Conservation (phyloP, 2,888 invertebrate species). For the Chaetogeoica ovagalla region DNA sequence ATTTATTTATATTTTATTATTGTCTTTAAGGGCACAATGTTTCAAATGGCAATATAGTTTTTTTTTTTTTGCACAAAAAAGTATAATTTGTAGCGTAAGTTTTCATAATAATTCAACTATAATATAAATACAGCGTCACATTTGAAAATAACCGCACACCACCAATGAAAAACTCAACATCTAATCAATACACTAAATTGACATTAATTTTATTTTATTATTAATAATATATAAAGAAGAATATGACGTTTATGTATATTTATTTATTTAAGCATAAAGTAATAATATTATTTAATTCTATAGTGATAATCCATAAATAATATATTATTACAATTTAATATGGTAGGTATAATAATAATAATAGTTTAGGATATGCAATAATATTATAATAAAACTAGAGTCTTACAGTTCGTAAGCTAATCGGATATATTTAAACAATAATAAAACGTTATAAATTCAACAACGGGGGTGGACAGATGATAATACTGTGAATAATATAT, state of each 20-base stretch:
- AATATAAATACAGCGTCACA: constrained; percentile 25
- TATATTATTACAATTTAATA: constrained; percentile 18
- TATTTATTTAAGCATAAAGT: constrained; percentile 32
- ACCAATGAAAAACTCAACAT: constrained; percentile 29
- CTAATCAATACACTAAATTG: constrained; percentile 19
- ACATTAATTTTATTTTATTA: constrained; percentile 38
- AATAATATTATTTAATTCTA: constrained; percentile 21
- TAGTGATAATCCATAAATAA: constrained; percentile 37
- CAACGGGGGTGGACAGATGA: background rate
- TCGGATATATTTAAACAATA: constrained; percentile 15
- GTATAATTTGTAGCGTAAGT: constrained; percentile 24
- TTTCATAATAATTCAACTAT: constrained; percentile 31
- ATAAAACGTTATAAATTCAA: constrained; percentile 11
- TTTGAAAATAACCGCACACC: constrained; percentile 32
- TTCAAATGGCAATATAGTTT: constrained; percentile 50
- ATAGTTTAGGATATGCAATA: constrained; percentile 48
- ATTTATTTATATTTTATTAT: constrained; percentile 23
- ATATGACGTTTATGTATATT: no score
- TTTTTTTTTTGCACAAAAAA: constrained; percentile 27
- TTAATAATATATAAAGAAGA: constrained; percentile 16
- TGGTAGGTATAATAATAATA: constrained; percentile 16
- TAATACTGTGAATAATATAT: constrained; percentile 38
- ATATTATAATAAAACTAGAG: constrained; percentile 30
- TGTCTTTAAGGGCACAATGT: constrained; percentile 53
- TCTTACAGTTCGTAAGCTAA: constrained; percentile 33